Base-by-base conservation (phyloP, 2,113 vertebrate species). In the Mormyrus lacerda region DNA sequence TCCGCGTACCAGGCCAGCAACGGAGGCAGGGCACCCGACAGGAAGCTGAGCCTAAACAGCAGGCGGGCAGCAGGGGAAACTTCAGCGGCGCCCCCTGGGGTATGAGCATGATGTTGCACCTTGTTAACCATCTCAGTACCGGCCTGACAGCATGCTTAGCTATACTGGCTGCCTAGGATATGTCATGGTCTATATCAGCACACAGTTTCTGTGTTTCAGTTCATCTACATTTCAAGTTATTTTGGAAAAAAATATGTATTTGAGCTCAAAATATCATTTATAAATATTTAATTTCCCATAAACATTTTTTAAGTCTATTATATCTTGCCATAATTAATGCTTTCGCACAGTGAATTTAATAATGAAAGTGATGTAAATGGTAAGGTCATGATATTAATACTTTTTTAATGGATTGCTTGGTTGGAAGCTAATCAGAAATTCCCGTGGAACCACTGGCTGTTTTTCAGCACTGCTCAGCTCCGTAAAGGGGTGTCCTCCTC, bases 21-120 rank as follows among this genome's bases (percentile, higher is more conserved):
- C 7, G 88, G 73, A 84, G 51, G 35, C 51, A 89, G 79, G 35
- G 50, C n/a, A 27, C 88, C 47, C 79, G 21, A 48, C 79, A 84
- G 88, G 88, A 89, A 44, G 79, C 79, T 89, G 35, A 39, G 73
- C 51, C 35, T 84, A 83, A 89, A 89, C 73, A 58, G 76, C 39
- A 21, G 88, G 88, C 5, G 79, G 48, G 88, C 21, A 27, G 17
- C 50, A 45, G 50, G 73, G 88, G 35, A 84, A 58, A 44, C 79
- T 89, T 35, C 35, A 24, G 47, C 39, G 19, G 48, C 42, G 47
- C 35, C 88, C 79, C 76, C 58, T 65, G 87, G 39, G 55, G 87
- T 65, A 55, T 2, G 15, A 58, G 19, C 10, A 42, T 31, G 53
- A 87, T 31, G 48, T 61, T 65, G 87, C 87, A 87, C 19, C 44